Evolutionary conservation across 2,888 invertebrate species (phyloP).

Genomic region (Andrena bicolor): DNA sequence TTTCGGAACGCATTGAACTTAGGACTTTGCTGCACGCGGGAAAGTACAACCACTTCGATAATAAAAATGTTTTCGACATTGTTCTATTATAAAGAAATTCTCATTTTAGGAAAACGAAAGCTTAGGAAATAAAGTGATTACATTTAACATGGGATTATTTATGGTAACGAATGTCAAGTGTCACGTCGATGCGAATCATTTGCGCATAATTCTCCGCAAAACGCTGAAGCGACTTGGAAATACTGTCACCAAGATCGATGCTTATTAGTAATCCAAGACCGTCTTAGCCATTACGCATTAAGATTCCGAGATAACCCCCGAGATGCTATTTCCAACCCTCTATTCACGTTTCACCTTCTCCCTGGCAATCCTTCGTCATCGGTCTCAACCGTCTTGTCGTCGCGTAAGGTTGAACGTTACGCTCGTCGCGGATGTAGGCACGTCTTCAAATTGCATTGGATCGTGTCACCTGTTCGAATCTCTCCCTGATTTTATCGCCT

Average conservation of each 20-base stretch:
- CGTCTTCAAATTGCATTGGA: conserved; percentile 46
- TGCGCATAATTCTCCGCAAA: not conserved
- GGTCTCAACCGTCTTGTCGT: conserved; percentile 75
- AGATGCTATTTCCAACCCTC: conserved; percentile 66
- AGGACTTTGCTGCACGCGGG: too few species aligned
- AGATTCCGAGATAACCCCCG: conserved; percentile 82
- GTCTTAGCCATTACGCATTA: conserved; percentile 83
- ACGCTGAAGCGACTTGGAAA: conserved; percentile 10
- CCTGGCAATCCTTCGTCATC: conserved; percentile 76
- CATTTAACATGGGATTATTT: too few species aligned
- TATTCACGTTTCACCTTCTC: conserved; percentile 71
- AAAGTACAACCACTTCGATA: too few species aligned
- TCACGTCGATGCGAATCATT: too few species aligned
- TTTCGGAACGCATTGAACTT: too few species aligned
- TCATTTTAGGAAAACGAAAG: too few species aligned
- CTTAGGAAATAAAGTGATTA: too few species aligned
- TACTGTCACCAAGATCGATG: conserved; percentile 58
- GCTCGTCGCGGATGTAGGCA: conserved; percentile 30
- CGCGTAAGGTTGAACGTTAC: conserved; percentile 68
- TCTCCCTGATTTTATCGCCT: conserved; percentile 33
- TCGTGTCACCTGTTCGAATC: conserved; percentile 44
- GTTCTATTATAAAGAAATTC: too few species aligned
- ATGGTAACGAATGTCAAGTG: too few species aligned
- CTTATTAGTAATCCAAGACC: conserved; percentile 83
- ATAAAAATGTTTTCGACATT: too few species aligned